phyloP scores from a whole-genome alignment of 2,113 vertebrate genomes.

The Girardinichthys multiradiatus region DNA sequence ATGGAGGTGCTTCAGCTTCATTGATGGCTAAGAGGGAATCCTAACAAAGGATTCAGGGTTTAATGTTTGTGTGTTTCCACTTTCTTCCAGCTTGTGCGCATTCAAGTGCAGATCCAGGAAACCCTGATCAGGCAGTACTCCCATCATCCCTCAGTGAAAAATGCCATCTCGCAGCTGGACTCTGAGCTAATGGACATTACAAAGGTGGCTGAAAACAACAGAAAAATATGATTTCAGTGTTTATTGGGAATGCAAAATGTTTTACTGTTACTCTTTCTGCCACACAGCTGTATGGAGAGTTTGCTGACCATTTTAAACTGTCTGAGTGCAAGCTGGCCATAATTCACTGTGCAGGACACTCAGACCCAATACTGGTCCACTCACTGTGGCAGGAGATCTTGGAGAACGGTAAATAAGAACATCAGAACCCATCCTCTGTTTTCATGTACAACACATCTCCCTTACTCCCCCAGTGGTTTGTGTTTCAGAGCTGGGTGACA shows the following conservation, averaged over 20 bases:
- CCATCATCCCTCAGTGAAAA: constrained; percentile 92
- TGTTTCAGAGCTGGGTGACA: constrained; percentile 88
- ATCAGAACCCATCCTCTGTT: not conserved
- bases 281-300: constrained; percentile 93
- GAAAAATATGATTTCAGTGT: not conserved
- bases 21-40: not conserved
- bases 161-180: constrained; percentile 90
- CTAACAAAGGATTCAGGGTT: not conserved
- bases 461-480: not conserved
- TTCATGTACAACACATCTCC: not conserved
- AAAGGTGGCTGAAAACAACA: constrained; percentile 80
- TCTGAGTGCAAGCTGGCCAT: constrained; percentile 97
- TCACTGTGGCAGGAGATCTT: constrained; percentile 97
- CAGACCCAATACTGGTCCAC: constrained; percentile 93
- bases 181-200: constrained; percentile 97
- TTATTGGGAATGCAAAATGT: not conserved
- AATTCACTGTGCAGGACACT: constrained; percentile 95
- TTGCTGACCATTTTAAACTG: constrained; percentile 93
- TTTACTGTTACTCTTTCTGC: not conserved
- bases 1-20: constrained; percentile 87
- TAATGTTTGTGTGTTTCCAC: not conserved
- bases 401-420: constrained; percentile 86
- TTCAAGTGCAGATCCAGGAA: constrained; percentile 97
- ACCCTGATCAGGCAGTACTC: constrained; percentile 89
- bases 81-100: constrained; percentile 88